Conservation (phyloP, 2,113 vertebrate genomes). For the Pelusios castaneus region DNA sequence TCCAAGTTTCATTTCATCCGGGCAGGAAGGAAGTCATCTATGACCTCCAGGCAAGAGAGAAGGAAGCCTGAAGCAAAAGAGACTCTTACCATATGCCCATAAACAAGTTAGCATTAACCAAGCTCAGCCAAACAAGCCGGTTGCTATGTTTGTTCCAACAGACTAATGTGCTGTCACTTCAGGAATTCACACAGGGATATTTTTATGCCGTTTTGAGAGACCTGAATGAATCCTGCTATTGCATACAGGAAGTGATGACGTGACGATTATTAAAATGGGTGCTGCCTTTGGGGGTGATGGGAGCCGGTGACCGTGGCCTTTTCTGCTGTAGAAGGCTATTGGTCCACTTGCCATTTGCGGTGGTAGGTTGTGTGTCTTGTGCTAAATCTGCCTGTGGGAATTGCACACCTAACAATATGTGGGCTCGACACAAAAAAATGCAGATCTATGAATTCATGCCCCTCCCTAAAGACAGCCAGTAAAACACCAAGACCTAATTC, state of each 20-base stretch:
- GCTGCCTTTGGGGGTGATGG: rapidly evolving
- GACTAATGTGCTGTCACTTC: not conserved
- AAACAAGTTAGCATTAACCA: not conserved
- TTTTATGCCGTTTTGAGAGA: not conserved
- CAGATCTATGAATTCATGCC: rapidly evolving
- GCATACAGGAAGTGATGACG: rapidly evolving
- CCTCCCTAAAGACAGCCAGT: not conserved
- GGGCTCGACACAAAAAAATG: not conserved
- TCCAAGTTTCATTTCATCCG: not conserved
- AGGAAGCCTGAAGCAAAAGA: not conserved
- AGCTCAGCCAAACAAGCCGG: not conserved
- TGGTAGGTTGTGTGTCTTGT: not conserved
- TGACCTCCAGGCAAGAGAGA: not conserved
- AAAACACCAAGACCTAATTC: not conserved
- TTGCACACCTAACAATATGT: not conserved
- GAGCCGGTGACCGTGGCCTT: not conserved
- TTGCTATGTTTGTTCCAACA: not conserved
- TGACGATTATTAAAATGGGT: not conserved
- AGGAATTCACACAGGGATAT: not conserved
- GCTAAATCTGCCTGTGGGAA: not conserved
- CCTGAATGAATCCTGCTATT: rapidly evolving
- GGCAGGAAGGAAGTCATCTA: too few relatives aligned
- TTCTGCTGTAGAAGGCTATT: not conserved
- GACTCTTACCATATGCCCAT: not conserved
- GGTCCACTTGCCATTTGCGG: not conserved